Evolutionary conservation across 1,140 invertebrate species (phyloP).

Genomic region (Ips typographus): DNA sequence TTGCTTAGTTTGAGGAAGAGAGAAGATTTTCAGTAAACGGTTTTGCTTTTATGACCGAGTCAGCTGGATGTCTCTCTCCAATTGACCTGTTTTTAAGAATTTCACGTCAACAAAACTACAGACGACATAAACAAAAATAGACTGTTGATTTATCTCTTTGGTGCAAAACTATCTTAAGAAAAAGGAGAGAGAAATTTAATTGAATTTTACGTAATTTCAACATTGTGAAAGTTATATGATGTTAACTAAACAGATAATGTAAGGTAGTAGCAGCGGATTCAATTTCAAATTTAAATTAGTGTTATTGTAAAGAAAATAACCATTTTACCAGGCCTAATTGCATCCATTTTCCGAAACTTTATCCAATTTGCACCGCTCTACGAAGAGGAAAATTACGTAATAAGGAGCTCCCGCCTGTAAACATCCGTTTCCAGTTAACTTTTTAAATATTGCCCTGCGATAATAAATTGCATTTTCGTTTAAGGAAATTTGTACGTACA

Average conservation of each 20-base stretch:
- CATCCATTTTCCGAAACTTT: conserved; percentile 16
- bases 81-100: too few species aligned
- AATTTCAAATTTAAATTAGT: conserved; percentile 13
- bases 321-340: conserved; percentile 9
- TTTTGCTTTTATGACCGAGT: background rate
- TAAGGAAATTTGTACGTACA: too few species aligned
- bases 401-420: conserved; percentile 3
- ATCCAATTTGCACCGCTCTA: conserved; percentile 10
- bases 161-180: too few species aligned
- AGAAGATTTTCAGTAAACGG: background rate
- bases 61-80: background rate
- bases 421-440: too few species aligned
- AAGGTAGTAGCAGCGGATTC: background rate
- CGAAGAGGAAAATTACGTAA: conserved; percentile 6
- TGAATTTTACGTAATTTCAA: background rate
- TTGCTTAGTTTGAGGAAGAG: background rate
- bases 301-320: conserved; percentile 9
- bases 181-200: too few species aligned
- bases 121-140: too few species aligned
- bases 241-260: too few species aligned
- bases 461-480: too few species aligned
- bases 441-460: too few species aligned
- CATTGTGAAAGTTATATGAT: background rate
- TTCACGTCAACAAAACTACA: too few species aligned
- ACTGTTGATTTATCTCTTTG: too few species aligned